A percentile compares a stretch with the other conserved stretches of the same genome.
These are phyloP conservation scores for Ceyx melanurus DNA, from an alignment of 2,113 vertebrate genomes.

Conservation along the genomic window DNA sequence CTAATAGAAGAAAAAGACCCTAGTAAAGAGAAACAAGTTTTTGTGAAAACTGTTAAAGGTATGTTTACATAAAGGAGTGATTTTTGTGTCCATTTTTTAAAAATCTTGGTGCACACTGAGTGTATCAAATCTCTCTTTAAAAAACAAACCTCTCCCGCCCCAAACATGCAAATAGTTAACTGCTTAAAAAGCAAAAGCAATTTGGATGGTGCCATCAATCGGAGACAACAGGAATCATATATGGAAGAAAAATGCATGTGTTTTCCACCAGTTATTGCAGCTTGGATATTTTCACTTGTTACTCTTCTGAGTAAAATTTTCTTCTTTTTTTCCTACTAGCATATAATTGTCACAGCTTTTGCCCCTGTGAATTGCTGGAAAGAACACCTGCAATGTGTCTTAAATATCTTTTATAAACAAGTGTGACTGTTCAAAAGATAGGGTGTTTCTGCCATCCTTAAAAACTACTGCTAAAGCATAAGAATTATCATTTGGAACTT, in stretches of 20 bases:
- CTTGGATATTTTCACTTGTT: background rate
- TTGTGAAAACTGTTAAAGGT: conserved; percentile 99
- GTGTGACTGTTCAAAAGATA: background rate
- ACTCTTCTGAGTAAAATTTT: background rate
- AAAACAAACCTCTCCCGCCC: background rate
- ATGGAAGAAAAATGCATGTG: conserved; percentile 19
- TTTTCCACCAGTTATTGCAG: background rate
- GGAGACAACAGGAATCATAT: background rate
- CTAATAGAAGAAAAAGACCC: conserved; percentile 96
- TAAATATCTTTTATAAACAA: background rate
- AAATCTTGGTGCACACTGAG: background rate
- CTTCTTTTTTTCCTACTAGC: background rate
- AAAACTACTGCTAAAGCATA: background rate
- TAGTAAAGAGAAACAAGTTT: conserved; percentile 92
- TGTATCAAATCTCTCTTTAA: background rate
- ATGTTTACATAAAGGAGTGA: background rate
- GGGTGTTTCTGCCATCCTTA: background rate
- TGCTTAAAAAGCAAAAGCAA: background rate
- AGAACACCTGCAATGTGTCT: background rate
- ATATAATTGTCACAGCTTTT: background rate
- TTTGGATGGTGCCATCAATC: background rate
- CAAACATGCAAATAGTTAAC: background rate
- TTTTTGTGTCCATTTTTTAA: background rate
- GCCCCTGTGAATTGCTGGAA: background rate
- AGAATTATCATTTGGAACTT: background rate